Evolutionary conservation across 53 echinoderm and acorn worm species (phyloP).

Genomic region (Zoroaster sp.): DNA sequence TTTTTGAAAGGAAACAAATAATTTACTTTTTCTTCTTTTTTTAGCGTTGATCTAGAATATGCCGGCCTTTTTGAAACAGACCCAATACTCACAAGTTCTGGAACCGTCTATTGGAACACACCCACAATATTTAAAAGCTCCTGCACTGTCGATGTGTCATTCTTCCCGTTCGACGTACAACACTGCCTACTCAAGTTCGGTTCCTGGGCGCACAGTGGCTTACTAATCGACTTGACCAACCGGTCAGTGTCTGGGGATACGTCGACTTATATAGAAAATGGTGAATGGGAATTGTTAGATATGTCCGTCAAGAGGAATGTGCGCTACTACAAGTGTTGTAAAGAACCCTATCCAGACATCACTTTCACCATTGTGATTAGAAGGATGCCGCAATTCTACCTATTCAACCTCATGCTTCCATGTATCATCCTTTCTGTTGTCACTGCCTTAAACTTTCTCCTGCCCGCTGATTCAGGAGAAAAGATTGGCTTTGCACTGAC

Average conservation of each 20-base stretch:
- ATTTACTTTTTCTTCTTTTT: background rate
- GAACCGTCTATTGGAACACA: slow-evolving; percentile 10
- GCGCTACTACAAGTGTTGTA: slow-evolving; percentile 75
- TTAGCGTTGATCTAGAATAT: background rate
- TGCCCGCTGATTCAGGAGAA: slow-evolving; percentile 95
- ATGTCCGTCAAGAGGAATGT: slow-evolving; percentile 74
- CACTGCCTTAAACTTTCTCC: slow-evolving; percentile 74
- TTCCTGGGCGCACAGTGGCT: slow-evolving; percentile 10
- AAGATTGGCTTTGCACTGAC: slow-evolving; percentile 89
- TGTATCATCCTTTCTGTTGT: slow-evolving; percentile 80
- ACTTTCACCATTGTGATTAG: slow-evolving; percentile 75
- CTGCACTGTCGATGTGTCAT: slow-evolving; percentile 19
- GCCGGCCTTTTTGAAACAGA: background rate
- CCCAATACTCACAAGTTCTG: background rate
- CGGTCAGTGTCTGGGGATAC: slow-evolving; percentile 64
- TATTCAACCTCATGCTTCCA: slow-evolving; percentile 85
- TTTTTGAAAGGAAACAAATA: background rate
- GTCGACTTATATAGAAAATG: slow-evolving; percentile 82
- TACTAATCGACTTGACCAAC: slow-evolving; percentile 73
- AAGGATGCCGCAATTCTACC: slow-evolving; percentile 75
- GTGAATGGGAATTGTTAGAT: slow-evolving; percentile 82
- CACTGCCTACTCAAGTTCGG: background rate
- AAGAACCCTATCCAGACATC: slow-evolving; percentile 82
- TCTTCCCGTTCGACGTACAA: slow-evolving; percentile 41
- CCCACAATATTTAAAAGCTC: slow-evolving; percentile 11